Percentiles rank a stretch among this genome's conserved stretches.
phyloP scores from a whole-genome alignment of 1,140 invertebrate genomes.

The Drosophila erecta region DNA sequence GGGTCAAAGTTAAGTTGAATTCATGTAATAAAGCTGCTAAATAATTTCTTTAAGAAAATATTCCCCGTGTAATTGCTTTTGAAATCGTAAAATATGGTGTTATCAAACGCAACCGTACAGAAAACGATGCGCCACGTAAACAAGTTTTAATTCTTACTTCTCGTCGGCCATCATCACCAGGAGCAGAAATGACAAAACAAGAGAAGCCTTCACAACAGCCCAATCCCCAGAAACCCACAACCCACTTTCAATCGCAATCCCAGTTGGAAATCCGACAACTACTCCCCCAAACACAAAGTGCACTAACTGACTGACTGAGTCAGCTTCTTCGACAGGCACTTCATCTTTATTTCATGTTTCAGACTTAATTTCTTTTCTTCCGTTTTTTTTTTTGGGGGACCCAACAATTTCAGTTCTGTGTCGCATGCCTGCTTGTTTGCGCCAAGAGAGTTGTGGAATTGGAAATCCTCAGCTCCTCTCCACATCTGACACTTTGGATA shows the following conservation, averaged over 20 bases:
- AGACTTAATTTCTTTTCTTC: slow-evolving; percentile 63
- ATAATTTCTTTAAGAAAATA: not conserved
- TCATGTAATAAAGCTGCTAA: not conserved
- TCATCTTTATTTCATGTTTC: slow-evolving; percentile 80
- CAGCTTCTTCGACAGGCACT: slow-evolving; percentile 62
- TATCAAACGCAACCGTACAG: slow-evolving; percentile 7
- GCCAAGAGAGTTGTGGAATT: slow-evolving; percentile 44
- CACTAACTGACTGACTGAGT: slow-evolving; percentile 49
- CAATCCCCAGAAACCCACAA: not conserved
- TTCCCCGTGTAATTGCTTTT: slow-evolving; percentile 58
- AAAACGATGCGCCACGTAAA: slow-evolving; percentile 45
- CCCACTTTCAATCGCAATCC: slow-evolving; percentile 17
- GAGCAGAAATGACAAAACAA: slow-evolving; percentile 18
- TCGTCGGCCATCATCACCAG: slow-evolving; percentile 28
- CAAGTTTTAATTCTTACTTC: slow-evolving; percentile 64
- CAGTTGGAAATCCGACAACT: slow-evolving; percentile 6
- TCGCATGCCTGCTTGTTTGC: slow-evolving; percentile 55
- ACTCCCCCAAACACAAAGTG: slow-evolving; percentile 9
- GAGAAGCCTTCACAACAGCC: not conserved
- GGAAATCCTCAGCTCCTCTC: slow-evolving; percentile 63
- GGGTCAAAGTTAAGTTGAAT: not conserved
- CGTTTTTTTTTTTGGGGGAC: slow-evolving; percentile 17
- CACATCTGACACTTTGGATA: slow-evolving; percentile 73
- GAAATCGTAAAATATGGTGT: slow-evolving; percentile 9
- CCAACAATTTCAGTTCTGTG: slow-evolving; percentile 60